Conservation (phyloP, 2,797 vertebrate genomes). For the Odontamblyopus lacepedii region DNA sequence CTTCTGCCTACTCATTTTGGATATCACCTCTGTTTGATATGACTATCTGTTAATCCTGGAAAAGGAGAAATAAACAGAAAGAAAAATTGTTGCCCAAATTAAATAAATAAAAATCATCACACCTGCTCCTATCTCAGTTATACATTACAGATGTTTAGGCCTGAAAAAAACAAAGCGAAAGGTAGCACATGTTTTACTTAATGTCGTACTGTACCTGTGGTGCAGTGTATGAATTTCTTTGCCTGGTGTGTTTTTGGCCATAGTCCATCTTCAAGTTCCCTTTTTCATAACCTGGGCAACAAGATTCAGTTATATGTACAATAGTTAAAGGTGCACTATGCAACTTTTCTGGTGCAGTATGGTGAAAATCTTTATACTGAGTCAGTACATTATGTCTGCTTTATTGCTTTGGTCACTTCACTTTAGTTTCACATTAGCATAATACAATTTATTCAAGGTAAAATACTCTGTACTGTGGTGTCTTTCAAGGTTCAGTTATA, state of each 20-base stretch:
- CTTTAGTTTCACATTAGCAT: neutral
- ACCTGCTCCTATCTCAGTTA: no score
- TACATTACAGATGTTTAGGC: no score
- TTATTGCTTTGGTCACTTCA: neutral
- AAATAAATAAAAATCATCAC: no score
- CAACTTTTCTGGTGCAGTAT: no score
- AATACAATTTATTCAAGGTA: neutral
- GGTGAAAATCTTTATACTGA: neutral
- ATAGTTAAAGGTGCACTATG: neutral
- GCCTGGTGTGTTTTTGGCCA: conserved; percentile 63
- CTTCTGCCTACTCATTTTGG: no score
- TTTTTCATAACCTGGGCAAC: conserved; percentile 69
- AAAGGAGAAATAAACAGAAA: no score
- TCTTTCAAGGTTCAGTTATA: neutral
- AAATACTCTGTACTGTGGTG: neutral
- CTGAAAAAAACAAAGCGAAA: no score
- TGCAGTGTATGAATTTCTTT: conserved; percentile 45
- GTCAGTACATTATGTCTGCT: neutral
- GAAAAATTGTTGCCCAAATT: no score
- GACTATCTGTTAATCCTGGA: no score
- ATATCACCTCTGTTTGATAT: no score
- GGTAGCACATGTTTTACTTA: no score
- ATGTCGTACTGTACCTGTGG: conserved; percentile 58
- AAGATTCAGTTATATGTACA: neutral
- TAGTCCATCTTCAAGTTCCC: conserved; percentile 75